A percentile compares a stretch with the other conserved stretches of the same genome.
phyloP scores from a whole-genome alignment of 2,888 invertebrate genomes.

The Ecdyonurus torrentis region DNA sequence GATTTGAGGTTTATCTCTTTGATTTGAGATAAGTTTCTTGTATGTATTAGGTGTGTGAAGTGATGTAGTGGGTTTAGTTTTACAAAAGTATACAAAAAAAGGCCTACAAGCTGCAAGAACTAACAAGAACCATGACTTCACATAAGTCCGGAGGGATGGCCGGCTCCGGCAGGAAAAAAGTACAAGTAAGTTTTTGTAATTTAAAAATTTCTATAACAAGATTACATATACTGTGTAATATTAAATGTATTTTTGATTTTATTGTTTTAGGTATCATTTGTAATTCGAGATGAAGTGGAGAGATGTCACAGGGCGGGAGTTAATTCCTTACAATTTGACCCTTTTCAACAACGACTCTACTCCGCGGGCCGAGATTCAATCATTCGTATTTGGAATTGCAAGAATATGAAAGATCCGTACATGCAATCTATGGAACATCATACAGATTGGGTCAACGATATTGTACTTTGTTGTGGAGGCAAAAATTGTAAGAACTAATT shows the following conservation, averaged over 20 bases:
- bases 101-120: not conserved
- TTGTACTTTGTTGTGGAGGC: slow-evolving; percentile 92
- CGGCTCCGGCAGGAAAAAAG: slow-evolving; percentile 32
- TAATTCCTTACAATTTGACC: slow-evolving; percentile 88
- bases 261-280: slow-evolving; percentile 75
- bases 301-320: slow-evolving; percentile 87
- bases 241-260: not conserved
- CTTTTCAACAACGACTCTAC: slow-evolving; percentile 71
- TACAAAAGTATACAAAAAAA: too few species aligned
- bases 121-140: slow-evolving; percentile 24
- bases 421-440: slow-evolving; percentile 98
- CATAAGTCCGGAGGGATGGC: slow-evolving; percentile 32
- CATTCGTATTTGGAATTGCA: slow-evolving; percentile 77
- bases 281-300: slow-evolving; percentile 93
- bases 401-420: slow-evolving; percentile 51
- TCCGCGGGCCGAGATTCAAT: slow-evolving; percentile 96
- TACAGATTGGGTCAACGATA: slow-evolving; percentile 99
- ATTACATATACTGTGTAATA: not conserved
- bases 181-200: slow-evolving; percentile 27
- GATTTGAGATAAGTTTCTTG: too few species aligned
- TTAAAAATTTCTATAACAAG: not conserved
- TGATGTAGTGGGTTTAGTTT: too few species aligned
- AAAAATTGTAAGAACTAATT: slow-evolving; percentile 73
- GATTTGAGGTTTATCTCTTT: too few species aligned
- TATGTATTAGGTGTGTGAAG: too few species aligned